Percentiles rank a stretch among this genome's conserved stretches.
These are phyloP conservation scores for Oplegnathus fasciatus DNA, from an alignment of 2,113 vertebrate species.

Conservation along the genomic window DNA sequence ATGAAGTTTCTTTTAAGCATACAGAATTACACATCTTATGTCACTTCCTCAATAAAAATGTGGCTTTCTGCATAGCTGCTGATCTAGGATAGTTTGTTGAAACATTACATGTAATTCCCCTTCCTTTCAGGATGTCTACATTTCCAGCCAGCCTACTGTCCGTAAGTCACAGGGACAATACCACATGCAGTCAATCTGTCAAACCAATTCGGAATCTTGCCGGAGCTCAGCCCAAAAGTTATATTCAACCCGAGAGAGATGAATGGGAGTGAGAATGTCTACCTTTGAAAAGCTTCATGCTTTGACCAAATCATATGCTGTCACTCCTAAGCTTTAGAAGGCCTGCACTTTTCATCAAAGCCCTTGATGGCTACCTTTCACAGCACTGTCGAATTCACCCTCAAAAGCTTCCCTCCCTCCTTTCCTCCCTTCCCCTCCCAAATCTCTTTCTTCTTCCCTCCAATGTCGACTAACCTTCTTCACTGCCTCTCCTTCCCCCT, in stretches of 20 bases:
- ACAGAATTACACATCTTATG: conserved; percentile 29
- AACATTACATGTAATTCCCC: conserved; percentile 64
- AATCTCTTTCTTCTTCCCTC: conserved; percentile 81
- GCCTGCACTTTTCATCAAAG: conserved; percentile 86
- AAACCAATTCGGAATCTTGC: conserved; percentile 74
- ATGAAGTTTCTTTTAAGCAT: conserved; percentile 40
- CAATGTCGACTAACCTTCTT: conserved; percentile 70
- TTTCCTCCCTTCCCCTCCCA: conserved; percentile 74
- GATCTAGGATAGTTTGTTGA: conserved; percentile 42
- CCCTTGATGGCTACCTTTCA: conserved; percentile 84
- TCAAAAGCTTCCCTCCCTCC: conserved; percentile 80
- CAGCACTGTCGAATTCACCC: conserved; percentile 79
- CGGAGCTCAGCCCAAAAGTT: conserved; percentile 77
- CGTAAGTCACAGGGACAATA: conserved; percentile 74
- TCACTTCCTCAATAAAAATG: conserved; percentile 45
- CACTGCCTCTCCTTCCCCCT: conserved; percentile 42
- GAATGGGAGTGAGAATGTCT: conserved; percentile 78
- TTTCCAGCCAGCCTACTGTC: conserved; percentile 60
- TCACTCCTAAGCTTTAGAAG: conserved; percentile 84
- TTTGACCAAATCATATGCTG: conserved; percentile 87
- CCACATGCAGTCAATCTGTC: conserved; percentile 77
- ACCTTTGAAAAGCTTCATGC: conserved; percentile 82
- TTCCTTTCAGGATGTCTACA: conserved; percentile 71
- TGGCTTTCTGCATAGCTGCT: conserved; percentile 26
- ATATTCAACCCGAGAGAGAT: conserved; percentile 73